A percentile compares a stretch with the other conserved stretches of the same genome.
Conservation (phyloP, 1,140 invertebrate genomes). For the Euwallacea similis region DNA sequence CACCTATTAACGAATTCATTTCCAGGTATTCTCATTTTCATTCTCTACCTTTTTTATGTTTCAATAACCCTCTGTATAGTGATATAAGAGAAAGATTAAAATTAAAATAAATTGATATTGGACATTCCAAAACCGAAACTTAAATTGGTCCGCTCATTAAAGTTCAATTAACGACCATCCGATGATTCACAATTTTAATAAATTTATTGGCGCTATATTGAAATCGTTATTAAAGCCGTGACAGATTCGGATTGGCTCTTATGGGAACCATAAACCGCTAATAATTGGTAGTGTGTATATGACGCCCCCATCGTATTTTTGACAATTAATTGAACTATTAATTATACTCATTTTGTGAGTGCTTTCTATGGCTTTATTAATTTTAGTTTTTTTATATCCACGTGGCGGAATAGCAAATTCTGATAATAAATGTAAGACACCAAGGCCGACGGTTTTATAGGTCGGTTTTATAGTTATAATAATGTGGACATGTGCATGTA, state of each 20-base stretch:
- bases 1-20: too few relatives aligned
- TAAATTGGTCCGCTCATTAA: background rate
- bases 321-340: background rate
- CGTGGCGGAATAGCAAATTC: too few relatives aligned
- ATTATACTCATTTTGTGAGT: background rate
- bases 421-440: too few relatives aligned
- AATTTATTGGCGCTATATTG: slow-evolving; percentile 14
- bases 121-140: background rate
- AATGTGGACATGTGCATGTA: too few relatives aligned
- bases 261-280: background rate
- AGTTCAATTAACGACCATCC: slow-evolving; percentile 2
- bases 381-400: background rate
- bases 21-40: too few relatives aligned
- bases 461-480: too few relatives aligned
- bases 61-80: too few relatives aligned
- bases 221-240: slow-evolving; percentile 4
- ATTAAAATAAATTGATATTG: background rate
- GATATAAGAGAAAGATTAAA: too few relatives aligned
- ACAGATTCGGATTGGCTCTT: slow-evolving; percentile 4
- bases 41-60: too few relatives aligned
- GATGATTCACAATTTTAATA: slow-evolving; percentile 13
- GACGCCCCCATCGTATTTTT: slow-evolving; percentile 8
- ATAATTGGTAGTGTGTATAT: too few relatives aligned
- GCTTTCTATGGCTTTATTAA: slow-evolving; percentile 1
- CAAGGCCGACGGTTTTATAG: too few relatives aligned